Percentiles rank a stretch among this genome's conserved stretches.
phyloP scores from a whole-genome alignment of 64 coral and sea anemone genomes.

The Montipora cactus region DNA sequence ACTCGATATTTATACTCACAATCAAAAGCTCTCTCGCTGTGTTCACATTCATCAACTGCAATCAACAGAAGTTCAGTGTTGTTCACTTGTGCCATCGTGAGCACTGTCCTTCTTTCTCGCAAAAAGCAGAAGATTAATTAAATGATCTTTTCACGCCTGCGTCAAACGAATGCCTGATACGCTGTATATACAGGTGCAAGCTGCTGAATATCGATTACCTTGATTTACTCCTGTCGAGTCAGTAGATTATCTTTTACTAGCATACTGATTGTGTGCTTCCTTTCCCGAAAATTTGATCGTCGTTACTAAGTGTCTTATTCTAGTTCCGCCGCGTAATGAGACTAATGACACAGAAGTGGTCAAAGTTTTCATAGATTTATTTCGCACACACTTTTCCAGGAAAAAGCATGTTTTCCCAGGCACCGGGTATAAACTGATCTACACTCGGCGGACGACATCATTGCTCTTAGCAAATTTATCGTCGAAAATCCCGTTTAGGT shows the following conservation, averaged over 20 bases:
- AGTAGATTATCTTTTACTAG: neutral
- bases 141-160: neutral
- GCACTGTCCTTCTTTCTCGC: too few relatives aligned
- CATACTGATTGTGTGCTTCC: neutral
- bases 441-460: too few relatives aligned
- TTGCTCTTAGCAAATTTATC: too few relatives aligned
- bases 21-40: slow-evolving; percentile 46
- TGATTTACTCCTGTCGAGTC: neutral
- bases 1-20: slow-evolving; percentile 10
- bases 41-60: slow-evolving; percentile 38
- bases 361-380: too few relatives aligned
- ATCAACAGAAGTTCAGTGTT: neutral
- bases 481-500: too few relatives aligned
- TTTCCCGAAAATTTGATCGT: neutral
- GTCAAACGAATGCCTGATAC: neutral
- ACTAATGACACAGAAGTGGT: too few relatives aligned
- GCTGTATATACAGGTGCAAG: neutral
- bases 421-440: too few relatives aligned
- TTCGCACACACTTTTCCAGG: too few relatives aligned
- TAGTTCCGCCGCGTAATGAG: too few relatives aligned
- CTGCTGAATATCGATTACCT: neutral
- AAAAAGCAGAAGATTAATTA: neutral
- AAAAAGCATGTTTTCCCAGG: too few relatives aligned
- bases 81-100: neutral
- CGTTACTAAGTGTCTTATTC: too few relatives aligned